Evolutionary conservation across 2,113 vertebrate species (phyloP).

Genomic region (Casuarius casuarius): DNA sequence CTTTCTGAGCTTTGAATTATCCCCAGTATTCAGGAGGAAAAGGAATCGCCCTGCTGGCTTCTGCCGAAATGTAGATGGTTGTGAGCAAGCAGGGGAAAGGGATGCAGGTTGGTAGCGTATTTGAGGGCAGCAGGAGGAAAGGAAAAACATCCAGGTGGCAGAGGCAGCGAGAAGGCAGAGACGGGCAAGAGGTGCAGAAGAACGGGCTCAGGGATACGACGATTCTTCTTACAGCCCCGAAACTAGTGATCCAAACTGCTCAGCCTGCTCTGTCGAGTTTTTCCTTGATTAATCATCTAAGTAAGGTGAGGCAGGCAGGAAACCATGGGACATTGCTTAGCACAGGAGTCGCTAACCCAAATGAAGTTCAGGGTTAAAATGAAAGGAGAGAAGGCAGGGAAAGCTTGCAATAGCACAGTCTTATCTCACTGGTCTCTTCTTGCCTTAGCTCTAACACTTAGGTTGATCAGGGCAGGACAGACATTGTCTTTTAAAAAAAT

Average conservation of each 20-base stretch:
- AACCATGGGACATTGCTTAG: too few species aligned
- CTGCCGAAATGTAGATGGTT: background rate
- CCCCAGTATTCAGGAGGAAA: background rate
- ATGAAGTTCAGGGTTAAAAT: background rate
- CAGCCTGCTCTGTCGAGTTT: background rate
- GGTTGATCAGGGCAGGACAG: background rate
- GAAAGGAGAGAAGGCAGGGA: background rate
- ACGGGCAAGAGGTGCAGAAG: background rate
- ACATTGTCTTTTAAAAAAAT: background rate
- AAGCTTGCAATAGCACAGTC: background rate
- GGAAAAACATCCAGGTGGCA: background rate
- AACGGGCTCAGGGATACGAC: background rate
- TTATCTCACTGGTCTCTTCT: background rate
- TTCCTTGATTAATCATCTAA: background rate
- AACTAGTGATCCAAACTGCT: background rate
- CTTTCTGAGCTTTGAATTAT: background rate
- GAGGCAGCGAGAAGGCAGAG: background rate
- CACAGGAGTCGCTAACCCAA: background rate
- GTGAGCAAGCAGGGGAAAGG: rapidly evolving
- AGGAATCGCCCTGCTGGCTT: too few species aligned
- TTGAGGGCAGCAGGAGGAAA: background rate
- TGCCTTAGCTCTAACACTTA: background rate
- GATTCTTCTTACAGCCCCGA: background rate
- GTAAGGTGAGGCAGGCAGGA: background rate
- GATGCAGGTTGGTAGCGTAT: background rate